These are phyloP conservation scores for Mus caroli DNA, from an alignment of 2,797 vertebrate genomes.

Conservation along the genomic window DNA sequence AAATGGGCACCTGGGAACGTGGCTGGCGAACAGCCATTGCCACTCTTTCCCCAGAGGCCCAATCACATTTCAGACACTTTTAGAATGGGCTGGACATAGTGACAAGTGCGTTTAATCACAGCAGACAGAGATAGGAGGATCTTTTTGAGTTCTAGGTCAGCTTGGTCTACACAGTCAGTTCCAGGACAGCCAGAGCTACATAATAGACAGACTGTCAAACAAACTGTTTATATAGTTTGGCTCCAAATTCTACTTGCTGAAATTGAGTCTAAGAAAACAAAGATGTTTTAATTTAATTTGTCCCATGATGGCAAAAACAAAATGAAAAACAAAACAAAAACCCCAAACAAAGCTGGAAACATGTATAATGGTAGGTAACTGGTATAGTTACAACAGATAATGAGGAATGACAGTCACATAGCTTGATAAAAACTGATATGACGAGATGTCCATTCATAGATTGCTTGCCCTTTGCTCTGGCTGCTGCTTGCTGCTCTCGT, in stretches of 20 bases:
- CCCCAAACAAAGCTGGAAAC: neutral
- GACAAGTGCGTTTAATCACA: neutral
- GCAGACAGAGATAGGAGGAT: neutral
- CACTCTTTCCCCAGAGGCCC: neutral
- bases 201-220: neutral
- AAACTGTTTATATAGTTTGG: neutral
- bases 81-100: neutral
- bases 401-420: neutral
- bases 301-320: neutral
- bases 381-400: neutral
- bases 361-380: neutral
- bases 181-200: neutral
- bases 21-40: neutral
- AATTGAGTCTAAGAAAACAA: constrained; percentile 14
- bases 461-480: neutral
- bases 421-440: neutral
- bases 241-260: neutral
- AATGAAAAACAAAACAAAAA: neutral
- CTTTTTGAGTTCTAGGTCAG: neutral
- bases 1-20: neutral
- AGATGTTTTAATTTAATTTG: constrained; percentile 36
- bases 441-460: neutral
- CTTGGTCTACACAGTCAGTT: neutral
- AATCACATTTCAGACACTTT: constrained; percentile 19
- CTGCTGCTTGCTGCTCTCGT: neutral